Conservation (phyloP, 2,888 invertebrate genomes). For the Xanthia icteritia region DNA sequence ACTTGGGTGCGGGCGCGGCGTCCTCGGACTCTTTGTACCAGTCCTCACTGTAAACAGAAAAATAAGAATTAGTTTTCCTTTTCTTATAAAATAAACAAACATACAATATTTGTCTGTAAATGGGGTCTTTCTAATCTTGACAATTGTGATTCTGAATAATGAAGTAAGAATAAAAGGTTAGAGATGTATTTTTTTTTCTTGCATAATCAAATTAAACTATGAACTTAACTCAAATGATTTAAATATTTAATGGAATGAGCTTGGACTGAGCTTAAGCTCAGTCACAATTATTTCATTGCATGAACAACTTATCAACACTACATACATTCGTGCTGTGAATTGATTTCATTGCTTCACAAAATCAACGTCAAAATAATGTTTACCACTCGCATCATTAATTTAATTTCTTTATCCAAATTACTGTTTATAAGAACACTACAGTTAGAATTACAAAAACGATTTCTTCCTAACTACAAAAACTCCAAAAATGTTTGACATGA, state of each 20-base stretch:
- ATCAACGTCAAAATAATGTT: not conserved
- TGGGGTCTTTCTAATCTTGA: not conserved
- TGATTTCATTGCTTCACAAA: not conserved
- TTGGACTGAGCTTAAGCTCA: too few relatives aligned
- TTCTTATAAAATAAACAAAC: not conserved
- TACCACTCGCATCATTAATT: too few relatives aligned
- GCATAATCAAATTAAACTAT: too few relatives aligned
- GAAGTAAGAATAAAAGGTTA: not conserved
- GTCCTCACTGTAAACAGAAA: slow-evolving; percentile 92
- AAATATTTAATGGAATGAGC: too few relatives aligned
- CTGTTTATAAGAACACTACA: not conserved
- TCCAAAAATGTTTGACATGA: too few relatives aligned
- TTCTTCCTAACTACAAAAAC: too few relatives aligned
- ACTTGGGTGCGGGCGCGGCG: slow-evolving; percentile 86
- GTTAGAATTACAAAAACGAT: too few relatives aligned
- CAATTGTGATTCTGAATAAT: not conserved
- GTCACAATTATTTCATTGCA: too few relatives aligned
- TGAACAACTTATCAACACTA: not conserved
- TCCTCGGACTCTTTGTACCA: slow-evolving; percentile 97
- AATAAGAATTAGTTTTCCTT: not conserved
- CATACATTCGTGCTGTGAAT: not conserved
- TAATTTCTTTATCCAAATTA: not conserved
- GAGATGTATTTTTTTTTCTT: too few relatives aligned
- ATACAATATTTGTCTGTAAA: too few relatives aligned
- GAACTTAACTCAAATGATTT: too few relatives aligned